Evolutionary conservation across 2,888 invertebrate genomes (phyloP), one percentile per base, ranked within the genome.

Genomic region (Carterocephalus palaemon): DNA sequence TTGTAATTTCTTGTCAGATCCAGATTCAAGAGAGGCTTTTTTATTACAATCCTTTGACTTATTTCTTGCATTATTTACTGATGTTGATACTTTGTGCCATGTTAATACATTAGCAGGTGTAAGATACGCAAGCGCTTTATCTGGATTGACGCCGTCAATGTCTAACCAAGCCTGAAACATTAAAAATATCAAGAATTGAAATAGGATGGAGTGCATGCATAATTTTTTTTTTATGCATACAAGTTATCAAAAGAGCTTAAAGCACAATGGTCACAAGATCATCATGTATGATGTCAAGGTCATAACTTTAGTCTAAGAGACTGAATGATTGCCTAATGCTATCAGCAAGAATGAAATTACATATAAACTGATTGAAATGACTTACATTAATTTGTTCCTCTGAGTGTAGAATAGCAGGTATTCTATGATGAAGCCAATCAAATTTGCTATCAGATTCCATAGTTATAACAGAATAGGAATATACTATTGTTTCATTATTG

Each of bases 381-480:
- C 51, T 51, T 54, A 92, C 92, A 58, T 89, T 70, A 52, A 92
- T 87, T 69, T 92, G 89, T 58, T 91, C 82, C 23, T 92, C 90
- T 19, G 88, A 89, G 43, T 91, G 89, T 29, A 95, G 81, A 58
- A 95, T 88, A n/a, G 94, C 92, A 45, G 95, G 95, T 90, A 92
- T 92, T 63, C 95, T 88, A 60, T 94, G 91, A 77, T 95, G 95
- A 37, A 95, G 77, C 92, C 92, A 93, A 19, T 89, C 85, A 52
- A 94, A 69, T 8, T 89, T 87, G 22, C 86, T 71, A 51, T 91
- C 91, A 0, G 94, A 90, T 28, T 92, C 92, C 86, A 92, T 93
- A 8, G 95, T 95, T 32, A 95, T 91, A 1, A 95, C 85, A 29
- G 92, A 89, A 67, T 93, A 95, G 51, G 92, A 92, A 59, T 92